Base-by-base conservation (phyloP, 2,113 vertebrate genomes). In the Xiphias gladius region DNA sequence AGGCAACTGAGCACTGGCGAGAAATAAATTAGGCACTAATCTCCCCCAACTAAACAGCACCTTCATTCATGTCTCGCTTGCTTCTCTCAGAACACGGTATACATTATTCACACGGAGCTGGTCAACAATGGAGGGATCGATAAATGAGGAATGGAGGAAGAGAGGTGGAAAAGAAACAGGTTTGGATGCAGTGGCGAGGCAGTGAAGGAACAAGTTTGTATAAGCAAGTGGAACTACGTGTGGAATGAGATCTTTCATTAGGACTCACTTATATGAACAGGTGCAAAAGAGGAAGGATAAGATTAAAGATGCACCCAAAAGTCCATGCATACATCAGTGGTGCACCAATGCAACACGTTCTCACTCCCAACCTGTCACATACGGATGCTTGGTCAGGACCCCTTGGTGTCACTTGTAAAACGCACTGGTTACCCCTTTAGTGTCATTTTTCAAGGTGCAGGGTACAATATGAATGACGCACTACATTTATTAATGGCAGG, bases 41-140 rank as follows among this genome's bases (percentile, higher is more conserved):
- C 76, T 67, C 39, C 73, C 59, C 57, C 71, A 78, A 70, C 78
- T 63, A 43, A 43, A 59, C 73, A 62, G 32, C 57, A 59, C 70
- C 65, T 86, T 76, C 39, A 72, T 79, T 85, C 48, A 67, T 55
- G 78, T 84, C 78, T 77, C 30, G 28, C 70, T 73, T 4, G 24
- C 73, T 65, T 77, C 62, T 73, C 74, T 71, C 17, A 58, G 54
- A 79, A 85, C 71, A 74, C 19, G 5, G 19, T 75, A 88, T 86
- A 74, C 86, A 90, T 93, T 91, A 89, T 92, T 92, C 86, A 90
- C 85, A 88, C 20, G 0, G 76, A 75, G 46, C 74, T 79, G 86
- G 67, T 87, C 85, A 84, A 88, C 86, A 85, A 79, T 43, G 71
- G 68, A 55, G 63, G 63, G 82, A 92, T 93, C 90, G 63, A 83